Base-by-base conservation (phyloP, 1,140 invertebrate species). In the Anastrepha obliqua region DNA sequence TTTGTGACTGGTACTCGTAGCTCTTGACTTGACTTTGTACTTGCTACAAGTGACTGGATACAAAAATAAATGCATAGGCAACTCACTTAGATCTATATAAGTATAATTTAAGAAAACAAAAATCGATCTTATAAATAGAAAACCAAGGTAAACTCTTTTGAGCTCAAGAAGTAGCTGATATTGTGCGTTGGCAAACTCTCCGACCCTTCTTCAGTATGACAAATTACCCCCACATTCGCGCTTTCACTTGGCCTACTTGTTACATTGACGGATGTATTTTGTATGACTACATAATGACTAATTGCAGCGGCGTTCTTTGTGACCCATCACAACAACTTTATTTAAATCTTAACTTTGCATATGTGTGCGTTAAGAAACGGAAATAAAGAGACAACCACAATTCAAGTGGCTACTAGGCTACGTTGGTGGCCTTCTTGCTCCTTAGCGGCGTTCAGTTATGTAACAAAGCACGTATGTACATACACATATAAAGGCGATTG, bases 281-380 rank as follows among this genome's bases (percentile, higher is more conserved):
- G 13, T 74, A 74, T 74, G 67, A 74, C 67, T 47, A 29, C 39
- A 74, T 74, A 74, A 74, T 74, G 67, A 74, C 67, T 74, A 47
- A 74, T 74, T 74, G 17, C 67, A 15, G 67, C 67, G 67, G 67
- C 39, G 17, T 44, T 42, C 42, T 74, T 74, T 74, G 13, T 74
- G 39, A 15, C 15, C 65, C 15, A 47, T 15, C 42, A 15, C 67
- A 15, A 17, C 67, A 74, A 15, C 2, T 13, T 29, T 29, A 29
- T 29, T 29, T 29, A 29, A 55, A 55, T 55, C 51, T 55, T 5
- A 5, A 55, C 29, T 29, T 29, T 55, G 51, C 51, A 55, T 55
- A 55, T 55, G 51, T 7, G 51, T 55, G 51, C 51, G 51, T 9
- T 55, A 55, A 55, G 51, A 55, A 55, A 55, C 6, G 17, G 17